phyloP scores from a whole-genome alignment of 2,113 vertebrate genomes.

The Miniopterus natalensis region DNA sequence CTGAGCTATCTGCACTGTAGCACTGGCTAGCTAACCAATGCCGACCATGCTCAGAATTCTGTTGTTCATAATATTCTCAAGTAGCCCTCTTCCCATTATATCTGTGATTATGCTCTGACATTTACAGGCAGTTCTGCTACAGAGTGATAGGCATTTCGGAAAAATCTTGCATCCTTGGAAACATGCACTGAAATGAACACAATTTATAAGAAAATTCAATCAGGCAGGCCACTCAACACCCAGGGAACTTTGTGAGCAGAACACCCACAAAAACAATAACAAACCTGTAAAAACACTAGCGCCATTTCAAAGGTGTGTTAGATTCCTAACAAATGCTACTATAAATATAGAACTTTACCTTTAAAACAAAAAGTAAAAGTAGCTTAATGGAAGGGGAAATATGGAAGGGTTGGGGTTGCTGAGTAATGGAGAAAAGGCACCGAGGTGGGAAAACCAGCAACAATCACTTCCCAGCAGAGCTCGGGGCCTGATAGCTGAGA shows the following conservation, averaged over 20 bases:
- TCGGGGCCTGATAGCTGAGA: fast-evolving
- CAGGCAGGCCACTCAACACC: neutral
- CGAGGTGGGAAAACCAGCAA: neutral
- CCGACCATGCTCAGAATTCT: neutral
- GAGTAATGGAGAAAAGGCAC: neutral
- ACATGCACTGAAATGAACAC: neutral
- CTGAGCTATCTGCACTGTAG: neutral
- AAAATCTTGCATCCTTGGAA: slow-evolving; percentile 11
- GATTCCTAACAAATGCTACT: neutral
- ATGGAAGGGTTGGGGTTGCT: neutral
- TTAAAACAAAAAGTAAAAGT: neutral
- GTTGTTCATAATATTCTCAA: neutral
- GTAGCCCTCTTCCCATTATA: neutral
- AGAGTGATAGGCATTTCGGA: neutral
- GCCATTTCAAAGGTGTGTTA: neutral
- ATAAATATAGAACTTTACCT: neutral
- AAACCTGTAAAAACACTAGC: slow-evolving; percentile 26
- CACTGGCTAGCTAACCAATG: neutral
- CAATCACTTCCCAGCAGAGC: neutral
- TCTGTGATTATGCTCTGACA: neutral
- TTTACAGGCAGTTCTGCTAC: neutral
- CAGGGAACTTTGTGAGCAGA: neutral
- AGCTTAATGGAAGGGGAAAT: neutral
- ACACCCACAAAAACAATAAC: neutral
- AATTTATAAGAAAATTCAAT: slow-evolving; percentile 7